Evolutionary conservation across 2,113 vertebrate species (phyloP).

Genomic region (Ophiodon elongatus): DNA sequence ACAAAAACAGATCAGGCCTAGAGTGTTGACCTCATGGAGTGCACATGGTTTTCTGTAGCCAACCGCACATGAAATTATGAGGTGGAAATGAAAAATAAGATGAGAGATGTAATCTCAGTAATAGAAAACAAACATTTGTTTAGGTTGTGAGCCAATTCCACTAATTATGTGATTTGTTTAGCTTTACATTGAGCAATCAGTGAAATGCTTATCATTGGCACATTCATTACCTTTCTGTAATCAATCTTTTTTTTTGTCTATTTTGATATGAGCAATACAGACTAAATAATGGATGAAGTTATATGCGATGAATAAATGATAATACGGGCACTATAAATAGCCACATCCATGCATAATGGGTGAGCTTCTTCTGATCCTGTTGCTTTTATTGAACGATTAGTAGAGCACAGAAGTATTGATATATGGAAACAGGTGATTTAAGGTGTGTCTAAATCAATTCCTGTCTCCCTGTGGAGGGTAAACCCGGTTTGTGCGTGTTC

Average conservation of each 20-base stretch:
- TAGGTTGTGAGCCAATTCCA: neutral
- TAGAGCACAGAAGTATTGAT: neutral
- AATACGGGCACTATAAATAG: neutral
- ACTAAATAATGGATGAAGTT: neutral
- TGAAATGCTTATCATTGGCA: neutral
- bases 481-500: neutral
- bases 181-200: neutral
- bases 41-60: too few relatives aligned
- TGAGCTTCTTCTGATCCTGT: neutral
- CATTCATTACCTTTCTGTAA: neutral
- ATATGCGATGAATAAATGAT: neutral
- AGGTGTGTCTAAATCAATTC: neutral
- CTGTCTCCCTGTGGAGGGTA: neutral
- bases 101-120: neutral
- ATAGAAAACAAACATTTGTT: neutral
- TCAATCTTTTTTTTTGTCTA: neutral
- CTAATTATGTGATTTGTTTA: neutral
- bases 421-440: neutral
- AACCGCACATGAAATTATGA: too few relatives aligned
- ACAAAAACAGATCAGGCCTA: too few relatives aligned
- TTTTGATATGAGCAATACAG: neutral
- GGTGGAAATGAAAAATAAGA: too few relatives aligned
- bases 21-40: too few relatives aligned
- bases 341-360: too few relatives aligned
- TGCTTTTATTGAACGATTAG: too few relatives aligned